Percentiles rank a stretch among this genome's conserved stretches.
Conservation (phyloP, 2,113 vertebrate genomes). For the Phyllostomus discolor region DNA sequence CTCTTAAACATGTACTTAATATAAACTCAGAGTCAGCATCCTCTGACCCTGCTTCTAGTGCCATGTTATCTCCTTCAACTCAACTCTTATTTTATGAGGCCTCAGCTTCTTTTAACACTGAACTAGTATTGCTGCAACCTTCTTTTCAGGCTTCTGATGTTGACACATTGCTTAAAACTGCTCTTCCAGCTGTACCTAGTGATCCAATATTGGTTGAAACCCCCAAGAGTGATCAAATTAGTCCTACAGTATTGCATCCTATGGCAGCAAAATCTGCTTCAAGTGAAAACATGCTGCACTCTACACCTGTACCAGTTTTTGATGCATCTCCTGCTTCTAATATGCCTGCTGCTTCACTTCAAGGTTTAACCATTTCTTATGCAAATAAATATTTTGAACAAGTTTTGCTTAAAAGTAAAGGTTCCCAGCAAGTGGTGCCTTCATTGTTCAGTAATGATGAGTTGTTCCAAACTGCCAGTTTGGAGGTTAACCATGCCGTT, state of each 20-base stretch:
- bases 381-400: constrained; percentile 72
- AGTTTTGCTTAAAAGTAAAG: constrained; percentile 74
- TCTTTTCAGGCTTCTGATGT: constrained; percentile 77
- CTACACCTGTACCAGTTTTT: constrained; percentile 66
- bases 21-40: constrained; percentile 76
- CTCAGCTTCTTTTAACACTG: constrained; percentile 77
- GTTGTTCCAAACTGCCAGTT: constrained; percentile 69
- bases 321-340: constrained; percentile 68
- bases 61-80: constrained; percentile 76
- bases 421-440: constrained; percentile 72
- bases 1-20: constrained; percentile 78
- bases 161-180: constrained; percentile 75
- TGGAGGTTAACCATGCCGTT: constrained; percentile 71
- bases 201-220: constrained; percentile 76
- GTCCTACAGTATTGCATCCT: constrained; percentile 77
- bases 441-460: constrained; percentile 70
- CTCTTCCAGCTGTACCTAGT: constrained; percentile 70
- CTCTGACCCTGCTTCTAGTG: constrained; percentile 80
- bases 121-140: constrained; percentile 77
- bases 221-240: constrained; percentile 73
- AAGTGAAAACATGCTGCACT: constrained; percentile 71
- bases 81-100: constrained; percentile 74
- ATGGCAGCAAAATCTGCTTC: constrained; percentile 72
- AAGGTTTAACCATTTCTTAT: constrained; percentile 75
- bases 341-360: constrained; percentile 70